These are phyloP conservation scores for Delia radicum DNA, from an alignment of 1,140 invertebrate species.

Conservation along the genomic window DNA sequence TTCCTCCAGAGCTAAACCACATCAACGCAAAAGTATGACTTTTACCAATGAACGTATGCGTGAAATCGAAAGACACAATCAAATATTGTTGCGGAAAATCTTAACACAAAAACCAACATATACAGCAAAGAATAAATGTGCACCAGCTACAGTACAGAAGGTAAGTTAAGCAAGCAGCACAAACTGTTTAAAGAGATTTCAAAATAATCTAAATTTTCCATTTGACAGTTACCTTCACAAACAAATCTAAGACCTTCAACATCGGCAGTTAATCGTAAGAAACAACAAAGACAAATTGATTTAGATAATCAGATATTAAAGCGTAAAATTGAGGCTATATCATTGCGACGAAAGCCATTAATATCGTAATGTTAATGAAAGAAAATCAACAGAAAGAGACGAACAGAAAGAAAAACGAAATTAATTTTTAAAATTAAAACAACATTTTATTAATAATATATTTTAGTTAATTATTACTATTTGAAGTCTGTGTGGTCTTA, in stretches of 20 bases:
- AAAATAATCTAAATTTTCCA: background rate
- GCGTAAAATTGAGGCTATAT: conserved; percentile 49
- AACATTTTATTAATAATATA: too few relatives aligned
- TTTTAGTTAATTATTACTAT: too few relatives aligned
- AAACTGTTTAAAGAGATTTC: too few relatives aligned
- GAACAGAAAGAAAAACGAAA: too few relatives aligned
- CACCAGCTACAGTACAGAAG: background rate
- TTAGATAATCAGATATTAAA: conserved; percentile 50
- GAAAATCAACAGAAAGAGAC: too few relatives aligned
- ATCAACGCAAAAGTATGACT: conserved; percentile 44
- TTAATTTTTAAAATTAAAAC: too few relatives aligned
- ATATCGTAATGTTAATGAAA: background rate
- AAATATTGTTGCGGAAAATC: conserved; percentile 50
- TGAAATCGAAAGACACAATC: conserved; percentile 50
- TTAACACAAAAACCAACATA: conserved; percentile 36
- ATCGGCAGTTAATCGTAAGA: conserved; percentile 49
- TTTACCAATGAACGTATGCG: conserved; percentile 51
- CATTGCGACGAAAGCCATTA: conserved; percentile 28
- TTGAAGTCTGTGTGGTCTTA: too few relatives aligned
- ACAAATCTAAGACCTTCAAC: conserved; percentile 38
- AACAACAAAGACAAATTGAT: conserved; percentile 51
- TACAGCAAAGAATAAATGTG: background rate
- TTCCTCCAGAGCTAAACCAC: background rate
- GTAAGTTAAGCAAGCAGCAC: too few relatives aligned
- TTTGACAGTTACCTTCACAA: conserved; percentile 15